These are phyloP conservation scores for Hemibagrus wyckioides DNA, from an alignment of 2,113 vertebrate genomes.

Conservation along the genomic window DNA sequence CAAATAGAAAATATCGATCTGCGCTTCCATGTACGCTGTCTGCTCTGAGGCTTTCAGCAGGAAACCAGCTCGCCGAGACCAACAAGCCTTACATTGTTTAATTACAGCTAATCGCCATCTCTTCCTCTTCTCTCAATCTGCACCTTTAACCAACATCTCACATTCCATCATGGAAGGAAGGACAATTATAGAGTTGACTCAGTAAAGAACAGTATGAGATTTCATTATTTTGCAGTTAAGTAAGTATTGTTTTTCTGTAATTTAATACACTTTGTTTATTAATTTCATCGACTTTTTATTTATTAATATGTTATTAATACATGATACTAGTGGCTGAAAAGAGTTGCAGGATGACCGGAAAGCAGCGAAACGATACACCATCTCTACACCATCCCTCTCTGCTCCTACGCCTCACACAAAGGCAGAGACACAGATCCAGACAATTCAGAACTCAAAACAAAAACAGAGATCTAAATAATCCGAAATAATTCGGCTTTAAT, in stretches of 20 bases:
- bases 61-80: neutral
- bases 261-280: too few relatives aligned
- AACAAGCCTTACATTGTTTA: conserved; percentile 57
- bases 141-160: neutral
- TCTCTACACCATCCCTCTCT: too few relatives aligned
- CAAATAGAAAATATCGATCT: conserved; percentile 28
- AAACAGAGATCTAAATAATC: too few relatives aligned
- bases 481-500: too few relatives aligned
- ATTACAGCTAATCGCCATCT: conserved; percentile 57
- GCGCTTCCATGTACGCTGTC: neutral
- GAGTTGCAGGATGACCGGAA: neutral
- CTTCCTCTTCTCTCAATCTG: neutral
- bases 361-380: too few relatives aligned
- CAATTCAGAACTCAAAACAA: too few relatives aligned
- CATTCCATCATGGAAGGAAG: neutral
- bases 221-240: neutral
- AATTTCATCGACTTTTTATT: too few relatives aligned
- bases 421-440: too few relatives aligned
- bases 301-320: too few relatives aligned
- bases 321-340: too few relatives aligned
- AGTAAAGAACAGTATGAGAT: neutral
- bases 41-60: neutral
- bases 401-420: too few relatives aligned
- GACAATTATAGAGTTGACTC: neutral
- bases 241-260: too few relatives aligned